Evolutionary conservation across 2,888 invertebrate genomes (phyloP), one percentile per base, ranked within the genome.

Genomic region (Globia sparganii): DNA sequence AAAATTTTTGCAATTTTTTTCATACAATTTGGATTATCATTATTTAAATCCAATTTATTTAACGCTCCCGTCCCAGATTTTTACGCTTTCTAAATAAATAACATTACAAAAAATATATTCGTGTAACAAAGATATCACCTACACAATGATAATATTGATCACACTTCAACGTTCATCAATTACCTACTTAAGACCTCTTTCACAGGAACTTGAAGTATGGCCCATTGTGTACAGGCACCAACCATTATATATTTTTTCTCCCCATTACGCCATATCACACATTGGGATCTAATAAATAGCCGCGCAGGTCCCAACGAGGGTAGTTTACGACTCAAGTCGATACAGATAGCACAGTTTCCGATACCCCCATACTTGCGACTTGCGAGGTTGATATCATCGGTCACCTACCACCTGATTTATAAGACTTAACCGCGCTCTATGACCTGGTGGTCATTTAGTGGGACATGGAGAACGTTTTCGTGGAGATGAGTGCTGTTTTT

Each of bases 341-440:
- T 87, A 86, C 87, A 87, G 86, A 87, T 86, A 86, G 80, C 72
- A 79, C 75, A 72, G 73, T 84, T 85, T 68, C 74, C 81, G 79
- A 77, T 87, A 82, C 78, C 77, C 77, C 34, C 53, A 62, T 82
- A 84, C 81, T 81, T 83, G 74, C n/a, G 61, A 74, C 72, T 58
- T 68, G 75, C 64, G 40, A 77, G 74, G 73, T 73, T 68, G 87
- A 85, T 87, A 85, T n/a, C 69, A 75, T 83, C 75, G 82, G 80
- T 72, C 75, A 78, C 76, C 71, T 34, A 43, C 49, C 43, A 85
- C 72, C 83, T 85, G 87, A 85, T 87, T 83, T 87, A 87, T 86
- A 85, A 78, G 72, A 74, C 73, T 78, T 77, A 70, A 67, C 68
- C 67, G 77, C 61, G 61, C 64, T 72, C 72, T 69, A 77, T 74